Evolutionary conservation across 2,113 vertebrate species (phyloP), one percentile per base, ranked within the genome.

Genomic region (Amia ocellicauda): DNA sequence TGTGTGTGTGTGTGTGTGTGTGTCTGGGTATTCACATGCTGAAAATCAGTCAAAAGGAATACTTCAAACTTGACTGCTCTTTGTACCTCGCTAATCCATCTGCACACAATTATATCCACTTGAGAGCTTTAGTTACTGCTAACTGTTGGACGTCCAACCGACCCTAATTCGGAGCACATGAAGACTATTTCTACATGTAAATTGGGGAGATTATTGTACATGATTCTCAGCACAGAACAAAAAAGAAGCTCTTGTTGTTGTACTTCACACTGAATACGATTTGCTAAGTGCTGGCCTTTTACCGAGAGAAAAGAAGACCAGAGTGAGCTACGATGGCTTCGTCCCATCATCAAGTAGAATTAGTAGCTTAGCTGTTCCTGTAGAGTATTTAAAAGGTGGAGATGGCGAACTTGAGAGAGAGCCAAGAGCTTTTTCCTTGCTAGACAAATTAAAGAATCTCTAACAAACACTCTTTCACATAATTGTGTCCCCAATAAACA

Each of bases 81-180:
- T 67, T 64, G 72, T 11, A 23, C 68, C 64, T 57, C 66, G 0
- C 22, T 41, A 64, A 74, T 73, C 79, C 82, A 73, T 77, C 84
- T 83, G 83, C 70, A 70, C 43, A 36, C 56, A 80, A 67, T 80
- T 89, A 84, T 56, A 14, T 80, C 75, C 67, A 63, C 31, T n/a
- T 0, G 17, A 67, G 72, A 58, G 61, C 69, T 66, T 68, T 63
- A 71, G 63, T 74, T 67, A 47, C 69, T 81, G 64, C 63, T 74
- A 80, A 43, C 82, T 82, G 73, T 67, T 80, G 68, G 72, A 71
- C 75, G 74, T 80, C 79, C 80, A 74, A 72, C 69, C 71, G 70
- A 58, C 56, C 41, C 67, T 83, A 74, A 89, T 68, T 72, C 58
- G 79, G 71, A 84, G 58, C 85, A 90, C 80, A 85, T 80, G 84